These are phyloP conservation scores for Periparus ater DNA, from an alignment of 2,797 vertebrate species.

Conservation along the genomic window DNA sequence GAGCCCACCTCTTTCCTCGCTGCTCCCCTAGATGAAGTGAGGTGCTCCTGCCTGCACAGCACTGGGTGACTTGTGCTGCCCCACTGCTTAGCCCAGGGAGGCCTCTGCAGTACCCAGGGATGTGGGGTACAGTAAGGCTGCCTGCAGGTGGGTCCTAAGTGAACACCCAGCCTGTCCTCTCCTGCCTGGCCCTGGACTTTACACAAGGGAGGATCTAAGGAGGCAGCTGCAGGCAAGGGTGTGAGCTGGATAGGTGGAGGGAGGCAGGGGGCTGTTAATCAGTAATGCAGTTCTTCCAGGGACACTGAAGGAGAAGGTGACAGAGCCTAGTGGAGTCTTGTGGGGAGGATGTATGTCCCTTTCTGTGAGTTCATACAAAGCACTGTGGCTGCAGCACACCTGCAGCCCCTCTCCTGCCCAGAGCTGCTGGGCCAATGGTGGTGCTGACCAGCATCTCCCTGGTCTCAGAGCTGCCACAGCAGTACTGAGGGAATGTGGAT, in stretches of 20 bases:
- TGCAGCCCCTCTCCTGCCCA: not conserved
- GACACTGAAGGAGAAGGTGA: accelerated
- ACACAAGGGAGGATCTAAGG: not conserved
- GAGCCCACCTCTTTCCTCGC: not conserved
- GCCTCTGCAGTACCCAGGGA: not conserved
- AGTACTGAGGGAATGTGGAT: accelerated
- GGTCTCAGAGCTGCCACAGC: not conserved
- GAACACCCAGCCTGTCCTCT: not conserved
- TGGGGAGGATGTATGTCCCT: not conserved
- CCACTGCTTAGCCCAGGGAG: accelerated
- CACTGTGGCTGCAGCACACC: not conserved
- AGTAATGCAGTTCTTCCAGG: not conserved
- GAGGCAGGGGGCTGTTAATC: not conserved
- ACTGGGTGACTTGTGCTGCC: not conserved
- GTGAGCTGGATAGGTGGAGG: not conserved
- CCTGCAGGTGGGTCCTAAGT: not conserved
- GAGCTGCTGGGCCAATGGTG: accelerated
- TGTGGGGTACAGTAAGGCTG: not conserved
- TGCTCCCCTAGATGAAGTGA: not conserved
- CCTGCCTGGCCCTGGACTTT: not conserved
- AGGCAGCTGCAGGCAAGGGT: not conserved
- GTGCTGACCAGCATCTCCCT: not conserved
- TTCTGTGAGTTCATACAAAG: not conserved
- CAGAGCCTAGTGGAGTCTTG: not conserved
- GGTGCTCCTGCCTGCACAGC: accelerated